A percentile compares a stretch with the other conserved stretches of the same genome.
Evolutionary conservation across 2,888 invertebrate species (phyloP).

Genomic region (Zygogramma bicolorata): DNA sequence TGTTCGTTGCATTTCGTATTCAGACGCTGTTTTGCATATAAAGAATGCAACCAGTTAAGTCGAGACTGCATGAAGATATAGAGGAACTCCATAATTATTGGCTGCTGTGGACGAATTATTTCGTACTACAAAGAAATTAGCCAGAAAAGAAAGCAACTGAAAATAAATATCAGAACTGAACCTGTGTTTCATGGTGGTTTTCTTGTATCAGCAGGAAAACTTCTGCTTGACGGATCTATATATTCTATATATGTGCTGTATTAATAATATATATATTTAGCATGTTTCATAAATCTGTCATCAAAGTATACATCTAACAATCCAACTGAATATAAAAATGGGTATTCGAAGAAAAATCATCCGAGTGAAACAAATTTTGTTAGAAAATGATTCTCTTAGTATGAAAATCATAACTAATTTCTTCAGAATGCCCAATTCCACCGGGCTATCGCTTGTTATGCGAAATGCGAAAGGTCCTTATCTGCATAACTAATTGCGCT

Average conservation of each 20-base stretch:
- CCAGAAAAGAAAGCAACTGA: not conserved
- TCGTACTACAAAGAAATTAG: not conserved
- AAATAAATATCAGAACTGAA: not conserved
- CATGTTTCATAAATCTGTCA: no score
- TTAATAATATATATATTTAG: no score
- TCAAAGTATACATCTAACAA: no score
- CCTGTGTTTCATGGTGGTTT: not conserved
- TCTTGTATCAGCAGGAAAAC: no score
- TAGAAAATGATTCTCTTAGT: no score
- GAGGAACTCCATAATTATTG: conserved; percentile 30
- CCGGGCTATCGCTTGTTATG: not conserved
- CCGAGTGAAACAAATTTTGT: no score
- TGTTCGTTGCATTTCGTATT: conserved; percentile 51
- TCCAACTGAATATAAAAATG: no score
- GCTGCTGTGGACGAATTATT: conserved; percentile 24
- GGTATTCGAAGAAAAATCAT: no score
- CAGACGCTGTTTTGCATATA: conserved; percentile 56
- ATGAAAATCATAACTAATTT: not conserved
- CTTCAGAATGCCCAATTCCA: not conserved
- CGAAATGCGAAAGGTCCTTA: conserved; percentile 33
- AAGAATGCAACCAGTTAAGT: conserved; percentile 53
- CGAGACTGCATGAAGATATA: conserved; percentile 34
- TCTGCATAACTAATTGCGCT: conserved; percentile 44
- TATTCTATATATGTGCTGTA: no score
- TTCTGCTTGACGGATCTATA: no score